phyloP scores from a whole-genome alignment of 2,113 vertebrate genomes.

The Tricholaema leucomelas region DNA sequence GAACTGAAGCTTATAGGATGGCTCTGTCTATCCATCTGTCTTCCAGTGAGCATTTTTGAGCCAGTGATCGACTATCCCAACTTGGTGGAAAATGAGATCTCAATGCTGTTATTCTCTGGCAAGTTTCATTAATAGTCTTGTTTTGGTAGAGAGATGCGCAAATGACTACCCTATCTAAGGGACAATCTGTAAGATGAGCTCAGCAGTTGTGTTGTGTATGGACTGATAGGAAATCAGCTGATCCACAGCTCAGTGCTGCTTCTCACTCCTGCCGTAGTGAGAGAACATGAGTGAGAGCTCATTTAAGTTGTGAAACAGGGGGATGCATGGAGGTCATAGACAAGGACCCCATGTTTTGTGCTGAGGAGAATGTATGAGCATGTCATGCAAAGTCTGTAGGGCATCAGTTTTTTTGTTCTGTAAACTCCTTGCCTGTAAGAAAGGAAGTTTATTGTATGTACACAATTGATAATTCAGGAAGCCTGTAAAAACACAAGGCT shows the following conservation, averaged over 20 bases:
- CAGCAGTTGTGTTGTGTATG: background rate
- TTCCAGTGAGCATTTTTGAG: constrained; percentile 24
- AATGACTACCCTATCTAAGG: background rate
- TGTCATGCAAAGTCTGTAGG: background rate
- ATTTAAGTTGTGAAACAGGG: background rate
- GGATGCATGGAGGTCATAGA: rapidly evolving
- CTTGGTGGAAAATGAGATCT: background rate
- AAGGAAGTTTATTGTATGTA: background rate
- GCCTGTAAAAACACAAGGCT: background rate
- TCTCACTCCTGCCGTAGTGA: background rate
- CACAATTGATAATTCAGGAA: background rate
- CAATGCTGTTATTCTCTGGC: background rate
- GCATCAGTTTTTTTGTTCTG: background rate
- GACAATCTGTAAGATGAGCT: background rate
- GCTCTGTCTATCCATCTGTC: constrained; percentile 43
- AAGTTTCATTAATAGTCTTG: background rate
- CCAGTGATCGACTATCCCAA: background rate
- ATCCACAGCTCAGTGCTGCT: background rate
- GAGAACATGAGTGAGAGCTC: background rate
- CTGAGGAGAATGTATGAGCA: background rate
- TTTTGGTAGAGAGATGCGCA: background rate
- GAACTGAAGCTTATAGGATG: constrained; percentile 48
- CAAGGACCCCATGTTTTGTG: background rate
- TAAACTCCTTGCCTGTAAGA: background rate
- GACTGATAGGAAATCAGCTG: background rate